Evolutionary conservation across 2,113 vertebrate genomes (phyloP).

Genomic region (Daubentonia madagascariensis): DNA sequence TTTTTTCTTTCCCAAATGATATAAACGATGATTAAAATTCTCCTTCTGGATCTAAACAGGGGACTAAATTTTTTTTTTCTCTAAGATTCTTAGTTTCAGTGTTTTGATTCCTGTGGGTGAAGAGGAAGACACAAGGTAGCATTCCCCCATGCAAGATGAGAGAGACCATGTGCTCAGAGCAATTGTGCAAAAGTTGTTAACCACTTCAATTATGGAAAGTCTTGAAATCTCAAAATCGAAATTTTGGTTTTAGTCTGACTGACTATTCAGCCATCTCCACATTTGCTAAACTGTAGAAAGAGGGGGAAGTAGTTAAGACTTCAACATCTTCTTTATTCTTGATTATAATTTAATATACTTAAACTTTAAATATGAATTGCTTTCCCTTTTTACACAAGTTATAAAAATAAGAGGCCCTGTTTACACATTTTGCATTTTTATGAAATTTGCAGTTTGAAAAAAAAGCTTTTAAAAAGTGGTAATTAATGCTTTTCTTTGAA

Average conservation of each 20-base stretch:
- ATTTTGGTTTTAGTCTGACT: constrained; percentile 50
- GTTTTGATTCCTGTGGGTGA: background rate
- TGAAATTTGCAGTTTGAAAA: constrained; percentile 78
- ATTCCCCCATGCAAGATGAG: background rate
- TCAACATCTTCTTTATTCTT: background rate
- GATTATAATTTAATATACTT: constrained; percentile 63
- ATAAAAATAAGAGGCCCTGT: constrained; percentile 57
- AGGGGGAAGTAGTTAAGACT: background rate
- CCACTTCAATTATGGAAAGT: background rate
- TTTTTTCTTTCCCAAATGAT: background rate
- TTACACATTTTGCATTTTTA: constrained; percentile 71
- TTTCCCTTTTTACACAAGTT: constrained; percentile 77
- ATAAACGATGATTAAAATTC: constrained; percentile 44
- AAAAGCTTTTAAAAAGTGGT: constrained; percentile 66
- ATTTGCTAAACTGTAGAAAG: background rate
- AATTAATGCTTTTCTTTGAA: constrained; percentile 64
- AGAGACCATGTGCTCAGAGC: background rate
- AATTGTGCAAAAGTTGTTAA: constrained; percentile 21
- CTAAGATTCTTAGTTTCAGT: background rate
- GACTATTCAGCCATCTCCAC: constrained; percentile 1
- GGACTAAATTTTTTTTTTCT: background rate
- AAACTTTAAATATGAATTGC: constrained; percentile 78
- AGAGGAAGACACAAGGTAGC: background rate
- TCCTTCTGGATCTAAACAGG: constrained; percentile 18
- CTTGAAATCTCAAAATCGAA: constrained; percentile 17